These are phyloP conservation scores for Colius striatus DNA, from an alignment of 2,113 vertebrate genomes.

Conservation along the genomic window DNA sequence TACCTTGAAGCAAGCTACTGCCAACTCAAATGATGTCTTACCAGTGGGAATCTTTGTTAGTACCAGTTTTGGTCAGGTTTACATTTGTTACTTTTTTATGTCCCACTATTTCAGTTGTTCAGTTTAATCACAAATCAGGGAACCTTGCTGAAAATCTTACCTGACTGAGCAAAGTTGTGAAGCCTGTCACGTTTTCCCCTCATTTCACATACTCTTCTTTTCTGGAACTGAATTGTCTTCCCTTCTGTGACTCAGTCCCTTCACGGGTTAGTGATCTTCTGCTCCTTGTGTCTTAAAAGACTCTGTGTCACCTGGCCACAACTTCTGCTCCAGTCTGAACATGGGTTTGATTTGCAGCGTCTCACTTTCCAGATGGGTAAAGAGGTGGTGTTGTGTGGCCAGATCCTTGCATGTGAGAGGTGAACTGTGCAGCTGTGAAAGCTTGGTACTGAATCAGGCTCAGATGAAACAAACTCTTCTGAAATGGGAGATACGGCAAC, in stretches of 20 bases:
- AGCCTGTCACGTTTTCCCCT: background rate
- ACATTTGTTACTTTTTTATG: background rate
- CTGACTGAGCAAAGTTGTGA: background rate
- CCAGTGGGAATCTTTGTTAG: background rate
- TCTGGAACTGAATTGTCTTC: background rate
- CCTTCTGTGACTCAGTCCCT: background rate
- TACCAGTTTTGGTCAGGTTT: background rate
- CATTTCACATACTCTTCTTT: background rate
- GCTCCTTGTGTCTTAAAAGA: background rate
- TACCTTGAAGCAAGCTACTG: background rate
- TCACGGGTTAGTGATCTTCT: background rate
- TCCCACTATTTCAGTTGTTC: background rate
- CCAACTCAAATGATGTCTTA: background rate
- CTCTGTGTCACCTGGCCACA: background rate
- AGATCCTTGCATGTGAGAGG: background rate
- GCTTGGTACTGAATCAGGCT: background rate
- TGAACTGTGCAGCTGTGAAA: background rate
- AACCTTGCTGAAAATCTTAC: background rate
- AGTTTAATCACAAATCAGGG: accelerated
- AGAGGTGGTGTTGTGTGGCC: background rate
- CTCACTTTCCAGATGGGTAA: background rate
- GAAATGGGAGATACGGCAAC: background rate
- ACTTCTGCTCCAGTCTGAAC: background rate
- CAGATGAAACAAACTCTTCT: background rate
- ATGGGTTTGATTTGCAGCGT: background rate